Base-by-base conservation (phyloP, 2,888 invertebrate genomes). In the Adelphocoris suturalis region DNA sequence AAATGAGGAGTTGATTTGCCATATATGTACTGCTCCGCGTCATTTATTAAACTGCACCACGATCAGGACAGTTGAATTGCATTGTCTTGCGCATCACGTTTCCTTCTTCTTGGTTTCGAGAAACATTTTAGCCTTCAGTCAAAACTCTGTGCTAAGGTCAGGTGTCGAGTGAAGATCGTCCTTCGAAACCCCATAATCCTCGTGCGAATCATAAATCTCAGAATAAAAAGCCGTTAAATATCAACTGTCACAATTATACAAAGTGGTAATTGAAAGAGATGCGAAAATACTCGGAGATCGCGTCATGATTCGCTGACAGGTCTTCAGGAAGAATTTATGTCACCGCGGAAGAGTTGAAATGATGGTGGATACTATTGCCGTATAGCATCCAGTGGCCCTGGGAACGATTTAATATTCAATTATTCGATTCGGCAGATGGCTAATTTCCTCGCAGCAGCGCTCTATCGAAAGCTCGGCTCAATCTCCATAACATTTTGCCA, bases 401-500 rank as follows among this genome's bases (percentile, higher is more conserved):
- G 23, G 23, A 68, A 12, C 68, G 11, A 68, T 68, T 68, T 23
- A 68, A 68, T 68, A 68, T 23, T 68, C 68, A 68, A 68, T 68
- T 68, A 68, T 23, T 68, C 23, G 68, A 68, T 68, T 68, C 23
- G 23, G 68, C 23, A 68, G 68, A 68, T 68, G 68, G 68, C 68
- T 68, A 23, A 68, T 68, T 68, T 68, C 23, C 23, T 5, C 11
- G 23, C 23, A 68, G 27, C 68, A 68, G 68, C 68, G 68, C 23
- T 23, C 27, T 27, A 27, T 68, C 68, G 23, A 68, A 68, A 23
- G 27, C 68, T 19, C 23, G 68, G 23, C 68, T 68, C 23, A 68
- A 68, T 68, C 68, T 68, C 68, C 68, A 68, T 68, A 68, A 68
- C 68, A 68, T 68, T 68, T 68, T 68, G 68, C 68, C 68, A 68